Evolutionary conservation across 1,140 invertebrate species (phyloP), one percentile per base, ranked within the genome.

Genomic region (Diachasma alloeum): DNA sequence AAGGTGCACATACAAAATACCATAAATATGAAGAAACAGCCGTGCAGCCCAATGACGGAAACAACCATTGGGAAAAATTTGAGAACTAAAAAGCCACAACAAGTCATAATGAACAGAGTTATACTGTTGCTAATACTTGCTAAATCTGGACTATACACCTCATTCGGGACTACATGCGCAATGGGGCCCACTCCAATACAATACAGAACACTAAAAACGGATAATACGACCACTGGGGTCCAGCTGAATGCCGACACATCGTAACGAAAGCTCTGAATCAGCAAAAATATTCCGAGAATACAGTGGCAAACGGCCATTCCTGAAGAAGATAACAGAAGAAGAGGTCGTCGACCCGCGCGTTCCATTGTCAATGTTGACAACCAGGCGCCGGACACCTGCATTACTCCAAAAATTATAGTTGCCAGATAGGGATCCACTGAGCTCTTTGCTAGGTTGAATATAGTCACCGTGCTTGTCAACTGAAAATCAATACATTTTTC

Each of bases 151-250:
- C 90, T 90, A 77, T 94, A 93, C 15, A 94, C 89, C 84, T 94
- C 94, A 0, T 92, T 90, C 53, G 92, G 89, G 0, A 94, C 83
- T 2, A 94, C 86, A 81, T 92, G 92, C 0, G 93, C 93, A 66
- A 92, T 82, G 2, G 87, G 86, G 1, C 91, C 91, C 39, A 89
- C 80, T 0, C 91, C 91, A 0, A 91, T 37, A 19, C 87, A 85
- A 59, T 85, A 66, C 90, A 91, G 0, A 88, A 84, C 1, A 92
- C 82, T 63, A 94, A 91, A 80, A 91, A 94, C 1, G 91, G 90
- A 90, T 0, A 92, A 72, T 5, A 91, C 87, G 0, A 90, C 42
- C 0, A 94, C 83, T 2, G 93, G 91, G 1, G 93, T 76, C 90
- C 90, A 91, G 5, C 85, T 78, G 26, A 90, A 86, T 0, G 53